Conservation (phyloP, 2,888 invertebrate species). For the Sinotaia quadrata region DNA sequence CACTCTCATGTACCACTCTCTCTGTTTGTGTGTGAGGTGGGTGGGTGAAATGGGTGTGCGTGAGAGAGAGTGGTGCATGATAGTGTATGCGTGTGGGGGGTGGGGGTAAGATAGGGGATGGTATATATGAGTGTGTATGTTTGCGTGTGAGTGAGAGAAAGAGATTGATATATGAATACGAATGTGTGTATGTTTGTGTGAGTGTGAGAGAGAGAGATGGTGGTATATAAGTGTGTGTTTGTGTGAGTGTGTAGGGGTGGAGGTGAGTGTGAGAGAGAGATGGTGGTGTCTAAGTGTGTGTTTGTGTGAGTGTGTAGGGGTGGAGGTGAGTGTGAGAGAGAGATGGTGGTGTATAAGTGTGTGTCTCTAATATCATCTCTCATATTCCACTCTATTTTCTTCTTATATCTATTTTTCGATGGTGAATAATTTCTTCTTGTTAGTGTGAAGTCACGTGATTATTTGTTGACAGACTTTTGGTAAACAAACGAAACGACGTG, state of each 20-base stretch:
- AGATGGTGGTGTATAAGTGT: neutral
- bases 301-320: too few relatives aligned
- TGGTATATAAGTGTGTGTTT: too few relatives aligned
- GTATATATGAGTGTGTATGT: neutral
- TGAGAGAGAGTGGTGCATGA: neutral
- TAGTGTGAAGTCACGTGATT: neutral
- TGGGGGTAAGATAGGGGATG: neutral
- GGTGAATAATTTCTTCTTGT: neutral
- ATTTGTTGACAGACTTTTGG: neutral
- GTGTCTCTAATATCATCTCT: neutral
- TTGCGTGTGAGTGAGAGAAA: neutral
- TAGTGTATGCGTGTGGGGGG: neutral
- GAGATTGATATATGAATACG: neutral
- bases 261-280: neutral
- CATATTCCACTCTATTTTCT: neutral
- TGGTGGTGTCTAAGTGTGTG: too few relatives aligned
- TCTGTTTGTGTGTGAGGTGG: neutral
- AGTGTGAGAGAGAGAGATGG: too few relatives aligned
- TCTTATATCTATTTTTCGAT: neutral
- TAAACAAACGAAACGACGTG: neutral
- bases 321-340: neutral
- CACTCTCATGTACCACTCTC: neutral
- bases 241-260: conserved; percentile 3
- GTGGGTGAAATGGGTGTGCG: neutral
- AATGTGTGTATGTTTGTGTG: conserved; percentile 3